Conservation (phyloP, 2,888 invertebrate species). For the Cephus pulcher region DNA sequence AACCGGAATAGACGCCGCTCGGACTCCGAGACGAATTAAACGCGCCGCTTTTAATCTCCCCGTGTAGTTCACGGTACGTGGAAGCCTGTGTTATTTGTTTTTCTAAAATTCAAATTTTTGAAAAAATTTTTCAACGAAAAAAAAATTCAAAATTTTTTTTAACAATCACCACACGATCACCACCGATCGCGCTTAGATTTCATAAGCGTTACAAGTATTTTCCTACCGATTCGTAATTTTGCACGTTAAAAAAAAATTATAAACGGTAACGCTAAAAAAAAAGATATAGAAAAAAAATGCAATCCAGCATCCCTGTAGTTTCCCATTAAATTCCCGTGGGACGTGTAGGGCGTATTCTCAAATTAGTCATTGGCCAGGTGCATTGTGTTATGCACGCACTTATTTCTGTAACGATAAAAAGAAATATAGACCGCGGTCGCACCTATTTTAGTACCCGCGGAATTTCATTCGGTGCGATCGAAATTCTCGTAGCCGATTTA, state of each 20-base stretch:
- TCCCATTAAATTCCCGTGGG: not conserved
- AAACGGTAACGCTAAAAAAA: too few species aligned
- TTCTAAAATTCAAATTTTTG: not conserved
- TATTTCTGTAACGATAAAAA: constrained; percentile 2
- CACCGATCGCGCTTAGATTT: not conserved
- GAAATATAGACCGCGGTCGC: constrained; percentile 14
- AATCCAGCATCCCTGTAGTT: not conserved
- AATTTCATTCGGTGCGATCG: not conserved
- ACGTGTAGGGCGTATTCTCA: not conserved
- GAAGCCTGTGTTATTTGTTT: not conserved
- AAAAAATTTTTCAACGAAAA: not conserved
- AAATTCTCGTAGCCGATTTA: not conserved
- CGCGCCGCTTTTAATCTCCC: constrained; percentile 3
- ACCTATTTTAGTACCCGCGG: constrained; percentile 5
- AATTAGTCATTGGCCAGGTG: not conserved
- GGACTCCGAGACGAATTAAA: constrained; percentile 38
- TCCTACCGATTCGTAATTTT: not conserved
- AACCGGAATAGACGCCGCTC: constrained; percentile 54
- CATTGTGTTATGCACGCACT: constrained; percentile 1
- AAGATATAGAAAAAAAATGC: too few species aligned
- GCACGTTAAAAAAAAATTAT: not conserved
- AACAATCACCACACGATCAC: too few species aligned
- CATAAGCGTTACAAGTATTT: not conserved
- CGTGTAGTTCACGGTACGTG: not conserved
- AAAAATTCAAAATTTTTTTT: not conserved